These are phyloP conservation scores for Stenichneumon culpator DNA, from an alignment of 2,888 invertebrate genomes.

Conservation along the genomic window DNA sequence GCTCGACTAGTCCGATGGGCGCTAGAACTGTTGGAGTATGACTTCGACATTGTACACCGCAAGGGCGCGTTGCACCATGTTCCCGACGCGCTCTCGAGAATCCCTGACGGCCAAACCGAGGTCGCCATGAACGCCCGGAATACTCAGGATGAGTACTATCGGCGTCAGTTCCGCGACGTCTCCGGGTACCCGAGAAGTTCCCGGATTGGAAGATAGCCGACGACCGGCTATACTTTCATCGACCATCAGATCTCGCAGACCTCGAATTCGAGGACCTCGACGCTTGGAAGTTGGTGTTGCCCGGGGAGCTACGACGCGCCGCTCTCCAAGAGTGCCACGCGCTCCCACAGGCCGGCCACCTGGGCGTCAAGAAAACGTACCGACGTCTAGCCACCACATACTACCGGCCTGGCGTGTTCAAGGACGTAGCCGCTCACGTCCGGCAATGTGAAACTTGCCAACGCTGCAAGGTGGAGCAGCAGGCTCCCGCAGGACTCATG, in stretches of 20 bases:
- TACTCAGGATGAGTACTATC: not conserved
- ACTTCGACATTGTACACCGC: conserved; percentile 47
- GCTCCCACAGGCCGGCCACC: not conserved
- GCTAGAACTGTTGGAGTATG: conserved; percentile 63
- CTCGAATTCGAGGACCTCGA: not conserved
- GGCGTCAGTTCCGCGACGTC: not conserved
- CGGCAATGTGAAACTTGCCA: not conserved
- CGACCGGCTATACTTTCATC: not conserved
- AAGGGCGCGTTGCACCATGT: conserved; percentile 16
- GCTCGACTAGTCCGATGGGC: conserved; percentile 70
- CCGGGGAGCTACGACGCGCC: not conserved
- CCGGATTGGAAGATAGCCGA: conserved; percentile 20
- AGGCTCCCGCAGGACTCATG: not conserved
- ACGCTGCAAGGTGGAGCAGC: not conserved
- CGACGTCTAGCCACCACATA: not conserved
- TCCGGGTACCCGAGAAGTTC: not conserved
- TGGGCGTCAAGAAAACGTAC: not conserved
- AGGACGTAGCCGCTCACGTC: not conserved
- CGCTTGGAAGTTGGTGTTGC: not conserved
- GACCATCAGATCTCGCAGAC: not conserved
- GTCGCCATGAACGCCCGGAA: too few relatives aligned
- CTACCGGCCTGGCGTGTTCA: not conserved
- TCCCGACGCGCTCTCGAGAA: too few relatives aligned
- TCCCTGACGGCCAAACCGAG: too few relatives aligned
- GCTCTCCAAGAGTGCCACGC: not conserved